Evolutionary conservation across 92 coral and sea anemone genomes (phyloP).

Genomic region (Heteractis magnifica): DNA sequence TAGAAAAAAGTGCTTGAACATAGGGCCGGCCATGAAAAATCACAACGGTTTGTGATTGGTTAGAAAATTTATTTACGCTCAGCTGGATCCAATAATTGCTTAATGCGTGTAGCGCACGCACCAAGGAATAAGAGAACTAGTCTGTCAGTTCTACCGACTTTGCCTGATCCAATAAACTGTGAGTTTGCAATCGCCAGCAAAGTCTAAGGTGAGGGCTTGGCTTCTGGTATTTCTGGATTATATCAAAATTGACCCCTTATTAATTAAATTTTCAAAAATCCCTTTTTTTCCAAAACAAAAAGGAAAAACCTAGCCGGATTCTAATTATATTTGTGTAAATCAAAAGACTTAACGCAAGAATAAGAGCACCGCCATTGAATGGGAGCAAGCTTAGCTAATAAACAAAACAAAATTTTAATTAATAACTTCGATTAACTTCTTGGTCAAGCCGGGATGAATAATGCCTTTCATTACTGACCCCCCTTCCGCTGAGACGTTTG

Average conservation of each 20-base stretch:
- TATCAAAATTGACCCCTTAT: neutral
- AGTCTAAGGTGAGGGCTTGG: neutral
- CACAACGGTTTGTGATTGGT: too few relatives aligned
- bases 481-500: neutral
- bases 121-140: neutral
- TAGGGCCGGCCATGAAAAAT: too few relatives aligned
- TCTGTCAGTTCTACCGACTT: neutral
- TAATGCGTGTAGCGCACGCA: neutral
- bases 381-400: too few relatives aligned
- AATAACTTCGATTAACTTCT: neutral
- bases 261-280: neutral
- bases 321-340: neutral
- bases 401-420: neutral
- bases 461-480: neutral
- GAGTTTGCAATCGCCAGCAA: neutral
- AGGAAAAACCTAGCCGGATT: neutral
- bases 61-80: too few relatives aligned
- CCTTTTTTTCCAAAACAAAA: neutral
- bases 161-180: slow-evolving; percentile 5
- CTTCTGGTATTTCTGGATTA: neutral
- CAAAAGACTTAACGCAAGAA: too few relatives aligned
- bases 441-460: neutral
- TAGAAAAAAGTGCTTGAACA: too few relatives aligned
- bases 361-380: too few relatives aligned
- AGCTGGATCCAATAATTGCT: too few relatives aligned